phyloP scores from a whole-genome alignment of 2,888 invertebrate genomes.

The Papilio gigon region DNA sequence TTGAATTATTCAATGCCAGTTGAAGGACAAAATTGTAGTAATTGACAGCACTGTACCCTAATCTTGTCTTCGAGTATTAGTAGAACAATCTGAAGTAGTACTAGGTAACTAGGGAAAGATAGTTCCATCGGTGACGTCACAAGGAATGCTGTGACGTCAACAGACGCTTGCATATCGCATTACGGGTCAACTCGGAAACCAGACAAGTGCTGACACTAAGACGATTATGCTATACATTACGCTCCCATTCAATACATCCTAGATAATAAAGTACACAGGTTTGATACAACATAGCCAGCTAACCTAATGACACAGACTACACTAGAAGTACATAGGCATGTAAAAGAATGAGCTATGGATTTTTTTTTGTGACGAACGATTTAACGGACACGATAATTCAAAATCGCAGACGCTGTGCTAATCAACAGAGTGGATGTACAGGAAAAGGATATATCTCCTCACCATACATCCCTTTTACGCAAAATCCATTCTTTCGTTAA shows the following conservation, averaged over 20 bases:
- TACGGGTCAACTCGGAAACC: constrained; percentile 29
- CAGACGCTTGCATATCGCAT: constrained; percentile 27
- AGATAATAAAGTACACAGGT: not conserved
- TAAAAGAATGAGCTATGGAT: too few species aligned
- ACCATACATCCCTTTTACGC: too few species aligned
- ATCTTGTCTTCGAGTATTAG: not conserved
- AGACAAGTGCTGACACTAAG: constrained; percentile 20
- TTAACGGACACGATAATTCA: too few species aligned
- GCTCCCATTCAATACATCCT: constrained; percentile 14
- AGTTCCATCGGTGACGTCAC: constrained; percentile 10
- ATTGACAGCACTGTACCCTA: not conserved
- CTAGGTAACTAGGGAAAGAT: not conserved
- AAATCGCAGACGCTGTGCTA: too few species aligned
- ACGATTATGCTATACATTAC: constrained; percentile 27
- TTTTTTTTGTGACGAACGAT: too few species aligned
- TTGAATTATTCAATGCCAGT: too few species aligned
- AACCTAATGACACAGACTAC: too few species aligned
- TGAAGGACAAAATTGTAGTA: not conserved
- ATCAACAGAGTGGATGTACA: too few species aligned
- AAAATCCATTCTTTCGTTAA: too few species aligned
- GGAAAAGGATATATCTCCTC: too few species aligned
- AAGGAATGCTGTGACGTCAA: constrained; percentile 28
- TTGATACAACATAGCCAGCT: not conserved
- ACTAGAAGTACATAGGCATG: too few species aligned
- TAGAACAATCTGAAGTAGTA: not conserved